Evolutionary conservation across 2,888 invertebrate species (phyloP), one percentile per base, ranked within the genome.

Genomic region (Phytoseiulus persimilis): DNA sequence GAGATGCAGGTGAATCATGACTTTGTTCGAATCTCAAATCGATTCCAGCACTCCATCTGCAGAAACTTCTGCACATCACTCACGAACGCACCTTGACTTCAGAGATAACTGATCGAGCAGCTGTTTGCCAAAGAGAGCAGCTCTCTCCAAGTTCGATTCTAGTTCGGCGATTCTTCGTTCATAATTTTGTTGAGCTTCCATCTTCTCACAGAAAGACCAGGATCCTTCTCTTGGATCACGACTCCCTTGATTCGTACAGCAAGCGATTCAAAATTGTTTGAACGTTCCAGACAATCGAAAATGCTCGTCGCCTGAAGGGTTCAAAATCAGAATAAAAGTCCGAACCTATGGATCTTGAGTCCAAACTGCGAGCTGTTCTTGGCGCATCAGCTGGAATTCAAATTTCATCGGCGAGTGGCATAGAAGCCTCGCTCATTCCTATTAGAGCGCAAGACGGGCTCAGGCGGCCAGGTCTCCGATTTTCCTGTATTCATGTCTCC

Each of bases 101-200:
- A 39, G 33, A 9, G 32, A 39, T 6, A 87, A 33, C 31, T 87
- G 87, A n/a, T 87, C 87, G 33, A 87, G 87, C 2, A 87, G 87
- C n/a, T 87, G 87, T 33, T 87, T 31, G 31, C 87, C 87, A 1
- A 87, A 14, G 11, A 87, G 45, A n/a, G 32, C 87, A 33, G 87
- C 87, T 23, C 87, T 87, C 45, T 87, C 87, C 18, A 87, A 14
- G 45, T 87, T 32, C 6, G 87, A 87, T n/a, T 87, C 87, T 0
- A 87, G 87, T 39, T 87, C 87, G 87, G 33, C 87, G 31, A 87
- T 87, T 1, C 87, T n/a, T 39, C n/a, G 87, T 32, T 87, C 65
- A 28, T 65, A 65, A 65, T 65, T 65, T 28, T 2, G 28, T 23
- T 65, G 9, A 65, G 65, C 5, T 65, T 65, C 65, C 65, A 65